These are phyloP conservation scores for Cynopterus brachyotis DNA, from an alignment of 2,113 vertebrate genomes.

Conservation along the genomic window DNA sequence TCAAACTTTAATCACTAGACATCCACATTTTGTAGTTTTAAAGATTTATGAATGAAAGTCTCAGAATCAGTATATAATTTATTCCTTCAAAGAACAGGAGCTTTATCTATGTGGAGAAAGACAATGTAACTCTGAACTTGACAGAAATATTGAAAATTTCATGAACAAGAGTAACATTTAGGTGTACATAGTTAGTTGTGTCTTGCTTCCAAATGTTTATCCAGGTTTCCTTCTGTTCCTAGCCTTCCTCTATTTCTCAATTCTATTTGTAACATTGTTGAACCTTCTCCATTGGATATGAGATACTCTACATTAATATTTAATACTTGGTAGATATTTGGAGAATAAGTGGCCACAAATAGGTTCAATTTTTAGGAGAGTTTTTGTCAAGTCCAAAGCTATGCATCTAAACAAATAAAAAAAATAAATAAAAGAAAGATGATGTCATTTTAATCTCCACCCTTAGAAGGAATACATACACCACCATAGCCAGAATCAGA, in stretches of 20 bases:
- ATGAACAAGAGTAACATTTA: neutral
- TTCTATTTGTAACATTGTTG: neutral
- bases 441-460: neutral
- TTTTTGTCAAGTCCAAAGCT: neutral
- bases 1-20: neutral
- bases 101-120: neutral
- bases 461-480: neutral
- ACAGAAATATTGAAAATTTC: neutral
- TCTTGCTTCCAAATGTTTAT: neutral
- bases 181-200: neutral
- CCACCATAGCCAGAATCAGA: neutral
- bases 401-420: neutral
- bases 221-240: neutral
- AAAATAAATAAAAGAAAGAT: neutral
- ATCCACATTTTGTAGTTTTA: neutral
- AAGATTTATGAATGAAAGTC: neutral
- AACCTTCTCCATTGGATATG: neutral
- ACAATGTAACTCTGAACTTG: neutral
- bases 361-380: neutral
- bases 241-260: neutral
- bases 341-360: neutral
- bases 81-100: neutral
- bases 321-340: neutral
- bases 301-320: neutral
- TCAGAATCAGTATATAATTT: neutral